phyloP scores from a whole-genome alignment of 2,888 invertebrate genomes.

The Malthinus flaveolus region DNA sequence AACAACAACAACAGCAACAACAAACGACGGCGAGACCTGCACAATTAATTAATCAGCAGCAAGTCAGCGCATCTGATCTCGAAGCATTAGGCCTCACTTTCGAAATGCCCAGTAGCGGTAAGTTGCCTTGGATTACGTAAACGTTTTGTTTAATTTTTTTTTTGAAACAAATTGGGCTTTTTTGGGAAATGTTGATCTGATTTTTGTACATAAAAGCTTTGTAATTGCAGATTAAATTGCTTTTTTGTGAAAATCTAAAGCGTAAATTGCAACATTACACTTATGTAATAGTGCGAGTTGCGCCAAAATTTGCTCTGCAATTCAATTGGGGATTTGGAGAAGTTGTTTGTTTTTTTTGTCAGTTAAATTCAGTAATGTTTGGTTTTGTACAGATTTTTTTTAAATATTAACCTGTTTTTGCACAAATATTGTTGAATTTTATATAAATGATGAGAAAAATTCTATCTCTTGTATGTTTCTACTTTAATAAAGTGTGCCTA shows the following conservation, averaged over 20 bases:
- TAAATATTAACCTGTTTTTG: constrained; percentile 7
- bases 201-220: constrained; percentile 23
- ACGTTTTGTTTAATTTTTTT: constrained; percentile 35
- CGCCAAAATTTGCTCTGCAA: not conserved
- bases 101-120: constrained; percentile 69
- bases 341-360: not conserved
- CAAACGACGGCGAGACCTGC: constrained; percentile 45
- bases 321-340: constrained; percentile 8
- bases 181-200: not conserved
- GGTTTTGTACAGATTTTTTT: constrained; percentile 13
- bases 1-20: constrained; percentile 35
- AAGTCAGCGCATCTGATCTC: constrained; percentile 61
- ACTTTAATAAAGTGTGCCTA: constrained; percentile 29
- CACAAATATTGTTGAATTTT: constrained; percentile 10
- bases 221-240: constrained; percentile 15
- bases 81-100: constrained; percentile 71
- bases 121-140: constrained; percentile 38
- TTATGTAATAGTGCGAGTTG: not conserved
- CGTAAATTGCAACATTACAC: too few species aligned
- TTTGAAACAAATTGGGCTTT: not conserved
- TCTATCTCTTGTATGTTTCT: constrained; percentile 23
- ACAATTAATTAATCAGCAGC: constrained; percentile 41
- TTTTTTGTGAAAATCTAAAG: not conserved
- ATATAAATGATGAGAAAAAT: constrained; percentile 10
- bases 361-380: not conserved